Conservation (phyloP, 2,797 vertebrate genomes). For the Adelosebastes latens region DNA sequence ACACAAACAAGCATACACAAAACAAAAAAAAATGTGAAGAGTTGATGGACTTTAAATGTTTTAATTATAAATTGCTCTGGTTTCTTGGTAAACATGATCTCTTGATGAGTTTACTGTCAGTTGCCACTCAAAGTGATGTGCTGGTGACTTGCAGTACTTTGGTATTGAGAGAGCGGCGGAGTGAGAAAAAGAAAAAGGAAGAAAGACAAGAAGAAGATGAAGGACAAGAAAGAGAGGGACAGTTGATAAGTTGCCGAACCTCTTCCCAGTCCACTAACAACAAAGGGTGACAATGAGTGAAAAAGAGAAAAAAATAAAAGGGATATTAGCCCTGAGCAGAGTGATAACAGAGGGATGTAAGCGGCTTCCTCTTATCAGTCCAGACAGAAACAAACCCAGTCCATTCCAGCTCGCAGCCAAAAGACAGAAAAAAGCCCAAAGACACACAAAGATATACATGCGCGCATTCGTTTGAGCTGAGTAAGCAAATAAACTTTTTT, state of each 20-base stretch:
- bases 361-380: conserved; percentile 81
- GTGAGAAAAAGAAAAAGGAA: background rate
- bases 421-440: conserved; percentile 56
- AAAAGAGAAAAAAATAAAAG: conserved; percentile 65
- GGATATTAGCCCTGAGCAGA: conserved; percentile 78
- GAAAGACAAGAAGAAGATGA: conserved; percentile 25
- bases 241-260: conserved; percentile 52
- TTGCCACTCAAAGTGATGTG: conserved; percentile 9
- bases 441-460: conserved; percentile 37
- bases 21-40: background rate
- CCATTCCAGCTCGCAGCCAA: conserved; percentile 65
- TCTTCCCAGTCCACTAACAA: conserved; percentile 56
- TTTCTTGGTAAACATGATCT: conserved; percentile 11
- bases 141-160: background rate
- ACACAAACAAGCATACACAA: background rate
- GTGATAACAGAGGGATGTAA: conserved; percentile 78
- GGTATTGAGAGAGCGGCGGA: background rate
- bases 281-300: conserved; percentile 62
- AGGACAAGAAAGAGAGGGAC: conserved; percentile 26
- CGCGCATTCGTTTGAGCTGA: conserved; percentile 50
- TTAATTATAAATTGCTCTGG: background rate
- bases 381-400: conserved; percentile 75
- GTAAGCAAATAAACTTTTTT: conserved; percentile 41
- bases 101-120: conserved; percentile 3
- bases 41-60: background rate